Evolutionary conservation across 2,888 invertebrate species (phyloP).

Genomic region (Acanthosepion pharaonis): DNA sequence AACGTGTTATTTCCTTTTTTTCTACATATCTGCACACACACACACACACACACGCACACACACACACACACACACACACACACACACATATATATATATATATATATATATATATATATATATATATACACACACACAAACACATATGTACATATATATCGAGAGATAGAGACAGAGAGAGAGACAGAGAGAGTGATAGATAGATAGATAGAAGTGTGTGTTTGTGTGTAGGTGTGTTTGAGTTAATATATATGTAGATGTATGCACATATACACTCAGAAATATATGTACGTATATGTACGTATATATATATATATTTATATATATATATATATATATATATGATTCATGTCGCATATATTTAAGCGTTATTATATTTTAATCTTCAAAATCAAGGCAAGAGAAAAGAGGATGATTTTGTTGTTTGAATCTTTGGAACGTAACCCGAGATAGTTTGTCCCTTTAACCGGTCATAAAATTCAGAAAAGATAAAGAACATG

Average conservation of each 20-base stretch:
- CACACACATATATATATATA: neutral
- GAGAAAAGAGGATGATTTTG: neutral
- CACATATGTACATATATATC: neutral
- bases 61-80: neutral
- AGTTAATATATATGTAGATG: neutral
- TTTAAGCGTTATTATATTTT: neutral
- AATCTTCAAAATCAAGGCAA: neutral
- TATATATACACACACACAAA: neutral
- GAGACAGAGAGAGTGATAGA: too few species aligned
- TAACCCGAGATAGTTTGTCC: neutral
- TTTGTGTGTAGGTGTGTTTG: neutral
- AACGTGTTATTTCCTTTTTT: too few species aligned
- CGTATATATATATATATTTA: neutral
- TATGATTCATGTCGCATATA: neutral
- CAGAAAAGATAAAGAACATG: neutral
- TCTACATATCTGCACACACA: too few species aligned
- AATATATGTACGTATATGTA: neutral
- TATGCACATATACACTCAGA: neutral
- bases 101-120: neutral
- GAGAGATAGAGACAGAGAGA: too few species aligned
- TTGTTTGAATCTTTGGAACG: neutral
- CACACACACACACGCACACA: too few species aligned
- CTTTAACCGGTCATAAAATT: neutral
- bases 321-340: constrained; percentile 33
- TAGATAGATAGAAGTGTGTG: neutral